Percentiles rank a stretch among this genome's conserved stretches.
These are phyloP conservation scores for Craseonycteris thonglongyai DNA, from an alignment of 2,113 vertebrate species.

Conservation along the genomic window DNA sequence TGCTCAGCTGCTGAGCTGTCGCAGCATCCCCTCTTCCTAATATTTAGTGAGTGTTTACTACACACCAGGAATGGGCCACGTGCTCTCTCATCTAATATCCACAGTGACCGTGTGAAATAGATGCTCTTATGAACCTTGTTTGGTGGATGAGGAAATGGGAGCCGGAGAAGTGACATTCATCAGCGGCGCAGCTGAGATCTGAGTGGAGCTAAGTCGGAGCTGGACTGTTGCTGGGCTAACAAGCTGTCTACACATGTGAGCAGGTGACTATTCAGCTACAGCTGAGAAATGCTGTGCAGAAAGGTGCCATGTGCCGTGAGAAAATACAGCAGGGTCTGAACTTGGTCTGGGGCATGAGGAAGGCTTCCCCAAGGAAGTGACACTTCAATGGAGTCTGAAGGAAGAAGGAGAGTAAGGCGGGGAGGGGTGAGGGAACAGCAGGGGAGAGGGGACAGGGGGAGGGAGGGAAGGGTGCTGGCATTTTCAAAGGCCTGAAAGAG, in stretches of 20 bases:
- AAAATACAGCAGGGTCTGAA: background rate
- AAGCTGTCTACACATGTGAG: background rate
- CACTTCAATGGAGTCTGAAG: background rate
- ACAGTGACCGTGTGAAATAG: background rate
- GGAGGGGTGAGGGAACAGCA: background rate
- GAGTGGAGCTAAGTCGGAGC: background rate
- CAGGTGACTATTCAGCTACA: background rate
- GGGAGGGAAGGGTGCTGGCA: background rate
- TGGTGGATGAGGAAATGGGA: background rate
- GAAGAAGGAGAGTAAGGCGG: background rate
- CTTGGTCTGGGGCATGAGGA: background rate
- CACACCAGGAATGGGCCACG: background rate
- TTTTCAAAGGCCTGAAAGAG: background rate
- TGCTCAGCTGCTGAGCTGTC: no score
- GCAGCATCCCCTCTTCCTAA: no score
- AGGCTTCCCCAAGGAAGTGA: background rate
- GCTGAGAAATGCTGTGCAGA: background rate
- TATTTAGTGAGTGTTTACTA: background rate
- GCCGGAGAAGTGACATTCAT: background rate
- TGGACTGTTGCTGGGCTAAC: background rate
- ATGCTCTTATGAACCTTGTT: background rate
- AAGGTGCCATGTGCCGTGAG: background rate
- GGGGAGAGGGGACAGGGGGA: background rate
- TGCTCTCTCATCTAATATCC: background rate
- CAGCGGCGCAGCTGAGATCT: background rate